Conservation (phyloP, 2,797 vertebrate species). For the Psittacula derbiana region DNA sequence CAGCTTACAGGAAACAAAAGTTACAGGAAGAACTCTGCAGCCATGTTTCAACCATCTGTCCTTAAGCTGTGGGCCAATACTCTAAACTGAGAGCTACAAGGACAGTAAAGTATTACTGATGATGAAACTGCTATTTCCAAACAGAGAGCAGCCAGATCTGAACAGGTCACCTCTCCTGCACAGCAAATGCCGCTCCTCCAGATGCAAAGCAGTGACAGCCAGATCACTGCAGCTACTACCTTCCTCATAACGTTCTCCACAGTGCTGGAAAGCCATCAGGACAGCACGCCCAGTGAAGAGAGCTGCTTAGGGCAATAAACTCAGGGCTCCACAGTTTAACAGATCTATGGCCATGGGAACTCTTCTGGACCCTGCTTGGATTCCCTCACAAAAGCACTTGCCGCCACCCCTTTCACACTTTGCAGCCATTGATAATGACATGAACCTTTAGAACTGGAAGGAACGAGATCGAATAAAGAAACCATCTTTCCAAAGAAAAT, state of each 20-base stretch:
- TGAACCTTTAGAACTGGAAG: background rate
- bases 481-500: background rate
- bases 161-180: background rate
- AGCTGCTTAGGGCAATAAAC: background rate
- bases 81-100: background rate
- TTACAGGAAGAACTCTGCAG: background rate
- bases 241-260: background rate
- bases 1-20: background rate
- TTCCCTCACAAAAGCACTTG: background rate
- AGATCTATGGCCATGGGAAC: fast-evolving
- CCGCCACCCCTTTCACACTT: background rate
- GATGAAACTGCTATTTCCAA: background rate
- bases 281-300: background rate
- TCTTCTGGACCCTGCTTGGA: background rate
- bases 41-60: background rate
- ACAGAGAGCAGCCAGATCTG: background rate
- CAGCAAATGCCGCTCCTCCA: background rate
- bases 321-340: background rate
- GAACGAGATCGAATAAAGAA: background rate
- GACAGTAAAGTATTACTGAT: background rate
- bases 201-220: background rate
- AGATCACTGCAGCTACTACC: background rate
- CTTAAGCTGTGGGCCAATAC: background rate
- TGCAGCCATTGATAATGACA: background rate
- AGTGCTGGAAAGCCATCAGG: background rate